Evolutionary conservation across 92 coral and sea anemone species (phyloP).

Genomic region (Palythoa grandis): DNA sequence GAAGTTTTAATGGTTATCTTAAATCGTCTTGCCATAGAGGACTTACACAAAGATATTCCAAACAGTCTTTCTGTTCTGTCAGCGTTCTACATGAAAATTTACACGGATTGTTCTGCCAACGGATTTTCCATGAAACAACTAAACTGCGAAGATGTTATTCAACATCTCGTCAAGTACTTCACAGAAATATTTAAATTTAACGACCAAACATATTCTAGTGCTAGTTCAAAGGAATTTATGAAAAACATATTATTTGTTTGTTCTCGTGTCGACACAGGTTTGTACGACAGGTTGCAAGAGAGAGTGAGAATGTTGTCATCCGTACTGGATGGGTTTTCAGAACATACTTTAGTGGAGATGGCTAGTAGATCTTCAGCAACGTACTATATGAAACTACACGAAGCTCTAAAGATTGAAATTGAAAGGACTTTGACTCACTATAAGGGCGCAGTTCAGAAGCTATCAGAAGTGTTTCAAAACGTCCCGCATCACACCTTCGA

Average conservation of each 20-base stretch:
- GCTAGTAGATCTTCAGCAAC: slow-evolving; percentile 71
- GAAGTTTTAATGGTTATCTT: slow-evolving; percentile 87
- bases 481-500: slow-evolving; percentile 62
- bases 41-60: slow-evolving; percentile 80
- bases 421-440: slow-evolving; percentile 69
- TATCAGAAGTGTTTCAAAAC: slow-evolving; percentile 63
- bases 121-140: slow-evolving; percentile 65
- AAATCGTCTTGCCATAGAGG: slow-evolving; percentile 75
- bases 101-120: slow-evolving; percentile 60
- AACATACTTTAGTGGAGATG: slow-evolving; percentile 72
- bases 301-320: slow-evolving; percentile 61
- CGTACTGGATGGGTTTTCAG: slow-evolving; percentile 68
- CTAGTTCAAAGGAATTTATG: slow-evolving; percentile 78
- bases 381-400: slow-evolving; percentile 71
- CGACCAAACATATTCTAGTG: slow-evolving; percentile 83
- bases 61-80: slow-evolving; percentile 79
- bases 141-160: slow-evolving; percentile 70
- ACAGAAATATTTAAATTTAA: slow-evolving; percentile 77
- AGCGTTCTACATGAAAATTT: slow-evolving; percentile 74
- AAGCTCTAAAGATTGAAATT: slow-evolving; percentile 73
- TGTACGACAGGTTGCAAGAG: slow-evolving; percentile 58
- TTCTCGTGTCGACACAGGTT: slow-evolving; percentile 57
- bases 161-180: slow-evolving; percentile 74
- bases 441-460: slow-evolving; percentile 66
- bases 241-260: slow-evolving; percentile 68